Evolutionary conservation across 2,113 vertebrate species (phyloP), one percentile per base, ranked within the genome.

Genomic region (Nymphicus hollandicus): DNA sequence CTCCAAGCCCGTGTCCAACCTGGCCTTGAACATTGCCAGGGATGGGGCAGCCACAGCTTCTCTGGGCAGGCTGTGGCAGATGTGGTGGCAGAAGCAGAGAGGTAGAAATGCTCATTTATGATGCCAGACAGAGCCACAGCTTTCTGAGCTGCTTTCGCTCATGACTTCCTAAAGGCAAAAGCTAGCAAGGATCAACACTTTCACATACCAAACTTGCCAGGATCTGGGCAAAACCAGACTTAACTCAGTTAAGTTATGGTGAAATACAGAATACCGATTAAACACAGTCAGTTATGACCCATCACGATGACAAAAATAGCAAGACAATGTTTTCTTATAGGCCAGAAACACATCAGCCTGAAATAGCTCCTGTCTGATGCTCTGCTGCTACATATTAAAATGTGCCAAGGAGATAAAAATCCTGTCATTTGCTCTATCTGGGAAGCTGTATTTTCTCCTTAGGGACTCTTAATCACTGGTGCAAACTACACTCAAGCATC

Each of bases 351-450:
- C 47, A 47, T 91, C 49, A 91, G 78, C 91, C 86, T 52, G 39
- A 93, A 92, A 96, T 87, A 93, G 73, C 86, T 96, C 35, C 77
- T 72, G 61, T 73, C 83, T 89, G 95, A 68, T 91, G 87, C 56
- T 93, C 52, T 92, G 93, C 92, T 93, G 86, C 84, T 93, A 35
- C 80, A 69, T 65, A 95, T 79, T 95, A 65, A 89, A 92, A 91
- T 80, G 65, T 89, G 53, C 63, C 6, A 3, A 77, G 86, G 81
- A 92, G 65, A 95, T 76, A 80, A 95, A 95, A 96, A 58, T 46
- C 44, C 56, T 86, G 33, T 71, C 83, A 58, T 94, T 90, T 72
- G 77, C 93, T 86, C 79, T 81, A 61, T 81, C 86, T 93, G 73
- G 44, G 68, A 93, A 91, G 68, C 66, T 92, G 73, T 58, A 43